Percentiles rank a stretch among this genome's conserved stretches.
Conservation (phyloP, 2,888 invertebrate genomes). For the Stenchaetothrips biformis region DNA sequence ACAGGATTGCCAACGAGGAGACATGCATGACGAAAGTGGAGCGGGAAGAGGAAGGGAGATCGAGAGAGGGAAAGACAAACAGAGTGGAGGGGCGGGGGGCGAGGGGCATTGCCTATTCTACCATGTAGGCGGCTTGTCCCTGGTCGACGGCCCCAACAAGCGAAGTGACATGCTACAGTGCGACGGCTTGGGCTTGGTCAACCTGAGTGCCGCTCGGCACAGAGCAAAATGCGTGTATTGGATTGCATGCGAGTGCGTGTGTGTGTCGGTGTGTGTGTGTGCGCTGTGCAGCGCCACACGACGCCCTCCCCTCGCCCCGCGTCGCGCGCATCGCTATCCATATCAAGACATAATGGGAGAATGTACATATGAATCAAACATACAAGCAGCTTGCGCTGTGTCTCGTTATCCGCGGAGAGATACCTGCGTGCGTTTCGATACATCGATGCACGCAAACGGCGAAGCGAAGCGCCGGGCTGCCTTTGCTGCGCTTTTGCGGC, state of each 20-base stretch:
- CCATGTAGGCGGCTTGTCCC: neutral
- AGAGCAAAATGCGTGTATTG: neutral
- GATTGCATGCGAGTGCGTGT: neutral
- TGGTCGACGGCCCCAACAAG: neutral
- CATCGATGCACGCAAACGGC: neutral
- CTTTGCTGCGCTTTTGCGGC: neutral
- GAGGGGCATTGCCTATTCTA: too few relatives aligned
- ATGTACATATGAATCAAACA: slow-evolving; percentile 25
- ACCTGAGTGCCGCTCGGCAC: too few relatives aligned
- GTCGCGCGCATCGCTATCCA: slow-evolving; percentile 16
- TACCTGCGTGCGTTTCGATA: neutral
- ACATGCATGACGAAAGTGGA: neutral
- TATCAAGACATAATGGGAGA: slow-evolving; percentile 25
- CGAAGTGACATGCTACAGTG: too few relatives aligned
- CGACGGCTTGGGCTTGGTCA: too few relatives aligned
- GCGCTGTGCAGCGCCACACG: neutral
- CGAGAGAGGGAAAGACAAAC: neutral
- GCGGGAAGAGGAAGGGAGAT: neutral
- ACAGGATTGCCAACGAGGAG: neutral
- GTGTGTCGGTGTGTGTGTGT: neutral
- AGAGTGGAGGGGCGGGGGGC: neutral
- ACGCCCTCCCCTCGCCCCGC: neutral
- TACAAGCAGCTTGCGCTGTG: neutral
- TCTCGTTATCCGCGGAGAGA: neutral
- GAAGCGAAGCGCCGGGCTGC: neutral